Evolutionary conservation across 2,888 invertebrate species (phyloP).

Genomic region (Hedya salicella): DNA sequence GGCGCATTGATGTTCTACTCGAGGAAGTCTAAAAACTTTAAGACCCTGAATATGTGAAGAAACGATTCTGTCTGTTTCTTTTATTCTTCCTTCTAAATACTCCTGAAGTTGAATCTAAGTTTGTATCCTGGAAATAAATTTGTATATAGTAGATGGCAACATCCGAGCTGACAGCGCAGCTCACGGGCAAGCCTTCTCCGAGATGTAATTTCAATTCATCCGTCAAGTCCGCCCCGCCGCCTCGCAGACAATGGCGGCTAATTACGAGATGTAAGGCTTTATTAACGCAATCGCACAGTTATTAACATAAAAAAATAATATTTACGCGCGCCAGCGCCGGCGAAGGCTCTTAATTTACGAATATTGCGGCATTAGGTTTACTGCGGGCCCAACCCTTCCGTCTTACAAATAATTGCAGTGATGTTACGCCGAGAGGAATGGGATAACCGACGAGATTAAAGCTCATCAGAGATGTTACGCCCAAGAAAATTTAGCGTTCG

Average conservation of each 20-base stretch:
- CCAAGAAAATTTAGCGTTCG: slow-evolving; percentile 70
- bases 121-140: not conserved
- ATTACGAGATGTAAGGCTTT: slow-evolving; percentile 84
- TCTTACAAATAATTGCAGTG: slow-evolving; percentile 81
- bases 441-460: slow-evolving; percentile 78
- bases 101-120: not conserved
- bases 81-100: not conserved
- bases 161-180: slow-evolving; percentile 48
- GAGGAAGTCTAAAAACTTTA: slow-evolving; percentile 1
- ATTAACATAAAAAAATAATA: slow-evolving; percentile 86
- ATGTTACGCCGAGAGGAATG: slow-evolving; percentile 76
- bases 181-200: slow-evolving; percentile 58
- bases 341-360: slow-evolving; percentile 80
- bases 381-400: slow-evolving; percentile 75
- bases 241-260: slow-evolving; percentile 77
- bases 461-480: slow-evolving; percentile 74
- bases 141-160: not conserved
- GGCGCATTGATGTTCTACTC: slow-evolving; percentile 18
- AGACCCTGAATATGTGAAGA: not conserved
- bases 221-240: slow-evolving; percentile 65
- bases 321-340: slow-evolving; percentile 72
- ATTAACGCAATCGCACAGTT: slow-evolving; percentile 82
- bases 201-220: slow-evolving; percentile 70
- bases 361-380: slow-evolving; percentile 80
- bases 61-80: not conserved